Evolutionary conservation across 30 jellyfish, hydroid and myxozoan species (phyloP), one percentile per base, ranked within the genome.

Genomic region (Aurelia sp.): DNA sequence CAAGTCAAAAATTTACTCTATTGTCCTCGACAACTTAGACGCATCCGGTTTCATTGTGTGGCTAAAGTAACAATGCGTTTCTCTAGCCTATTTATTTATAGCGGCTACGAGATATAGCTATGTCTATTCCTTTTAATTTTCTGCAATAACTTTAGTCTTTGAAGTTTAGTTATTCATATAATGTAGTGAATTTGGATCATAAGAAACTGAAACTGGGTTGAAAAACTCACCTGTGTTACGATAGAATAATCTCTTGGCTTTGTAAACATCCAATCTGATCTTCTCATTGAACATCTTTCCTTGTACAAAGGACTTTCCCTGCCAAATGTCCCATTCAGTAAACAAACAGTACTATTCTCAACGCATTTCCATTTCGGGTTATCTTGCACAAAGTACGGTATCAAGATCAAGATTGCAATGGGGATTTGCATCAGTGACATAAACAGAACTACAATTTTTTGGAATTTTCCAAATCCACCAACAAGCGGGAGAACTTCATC

Each of bases 361-460:
- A 22, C 86, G 55, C 86, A 74, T 74, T 47, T 44, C 86, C 86
- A 74, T 18, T 74, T 27, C 63, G 86, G 86, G 38, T 74, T 74
- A 47, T 74, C 38, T 15, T 31, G 69, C 38, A 47, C 20, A 47
- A 74, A 74, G 64, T 74, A 74, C 38, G 86, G 71, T 12, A 74
- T 48, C 40, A 74, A 27, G 35, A 74, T 13, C n/a, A 64, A n/a
- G 41, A n/a, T 64, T 18, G 48, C 75, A 64, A 64, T 8, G 8
- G 86, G 86, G n/a, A 74, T 19, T 24, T 24, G 21, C 52, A 74
- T 44, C 30, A 74, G 38, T 0, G 35, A 74, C 30, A 48, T 35
- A n/a, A 74, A 16, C 13, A 47, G 55, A 44, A 16, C 31, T 2
- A 74, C 50, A 4, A 24, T 13, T 22, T 40, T 74, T 50, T 74